Conservation (phyloP, 2,888 invertebrate species). For the Orthosia incerta region DNA sequence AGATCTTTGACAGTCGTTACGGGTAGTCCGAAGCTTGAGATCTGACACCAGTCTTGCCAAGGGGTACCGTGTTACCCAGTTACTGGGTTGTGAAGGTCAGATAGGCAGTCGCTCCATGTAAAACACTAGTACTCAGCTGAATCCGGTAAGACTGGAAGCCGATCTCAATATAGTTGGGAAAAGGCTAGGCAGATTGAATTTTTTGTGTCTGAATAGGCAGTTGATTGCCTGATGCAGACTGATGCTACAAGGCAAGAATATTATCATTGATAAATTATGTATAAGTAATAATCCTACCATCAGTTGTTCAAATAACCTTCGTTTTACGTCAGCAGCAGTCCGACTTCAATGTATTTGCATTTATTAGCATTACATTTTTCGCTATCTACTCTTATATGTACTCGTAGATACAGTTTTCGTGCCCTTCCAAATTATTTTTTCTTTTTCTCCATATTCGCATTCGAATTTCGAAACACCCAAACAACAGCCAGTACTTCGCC, state of each 20-base stretch:
- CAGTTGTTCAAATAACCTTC: not conserved
- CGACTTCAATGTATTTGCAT: not conserved
- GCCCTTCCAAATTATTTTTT: not conserved
- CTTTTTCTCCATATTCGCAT: too few species aligned
- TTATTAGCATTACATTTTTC: not conserved
- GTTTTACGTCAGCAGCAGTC: not conserved
- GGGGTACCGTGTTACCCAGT: too few species aligned
- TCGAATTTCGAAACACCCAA: conserved; percentile 5
- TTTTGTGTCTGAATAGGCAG: not conserved
- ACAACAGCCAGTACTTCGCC: not conserved
- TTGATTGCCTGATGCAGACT: not conserved
- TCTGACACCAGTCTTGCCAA: too few species aligned
- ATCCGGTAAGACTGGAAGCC: too few species aligned
- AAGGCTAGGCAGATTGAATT: too few species aligned
- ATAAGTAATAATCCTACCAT: not conserved
- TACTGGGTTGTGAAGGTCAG: too few species aligned
- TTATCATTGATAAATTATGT: not conserved
- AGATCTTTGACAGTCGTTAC: too few species aligned
- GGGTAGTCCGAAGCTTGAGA: too few species aligned
- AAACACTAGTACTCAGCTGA: too few species aligned
- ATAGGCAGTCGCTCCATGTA: too few species aligned
- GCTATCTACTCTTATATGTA: not conserved
- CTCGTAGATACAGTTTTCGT: not conserved
- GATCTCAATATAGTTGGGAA: too few species aligned
- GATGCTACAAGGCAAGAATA: not conserved